These are phyloP conservation scores for Magallana nippona DNA, from an alignment of 2,888 invertebrate species.

Conservation along the genomic window DNA sequence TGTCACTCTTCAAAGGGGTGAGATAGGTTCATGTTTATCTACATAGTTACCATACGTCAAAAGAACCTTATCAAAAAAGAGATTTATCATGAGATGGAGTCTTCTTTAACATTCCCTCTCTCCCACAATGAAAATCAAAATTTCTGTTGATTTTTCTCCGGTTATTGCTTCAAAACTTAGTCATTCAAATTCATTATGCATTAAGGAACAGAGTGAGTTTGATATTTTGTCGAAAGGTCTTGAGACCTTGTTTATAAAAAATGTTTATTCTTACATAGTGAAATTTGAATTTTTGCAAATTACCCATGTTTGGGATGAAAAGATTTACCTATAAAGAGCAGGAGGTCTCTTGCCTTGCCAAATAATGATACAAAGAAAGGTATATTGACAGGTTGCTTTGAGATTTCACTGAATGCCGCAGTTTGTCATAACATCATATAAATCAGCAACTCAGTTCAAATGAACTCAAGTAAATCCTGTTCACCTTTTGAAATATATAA, in stretches of 20 bases:
- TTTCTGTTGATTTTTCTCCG: constrained; percentile 34
- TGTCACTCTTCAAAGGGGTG: not conserved
- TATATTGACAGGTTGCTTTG: not conserved
- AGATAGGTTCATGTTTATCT: constrained; percentile 6
- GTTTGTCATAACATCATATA: not conserved
- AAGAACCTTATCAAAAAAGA: constrained; percentile 17
- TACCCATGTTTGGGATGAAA: constrained; percentile 22
- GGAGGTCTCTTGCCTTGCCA: not conserved
- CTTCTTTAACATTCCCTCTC: not conserved
- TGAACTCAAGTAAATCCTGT: not conserved
- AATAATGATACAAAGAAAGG: not conserved
- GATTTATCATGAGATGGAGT: not conserved
- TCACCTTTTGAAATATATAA: not conserved
- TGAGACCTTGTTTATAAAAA: constrained; percentile 17
- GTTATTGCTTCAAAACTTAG: not conserved
- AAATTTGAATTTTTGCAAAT: constrained; percentile 26
- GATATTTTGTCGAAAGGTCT: constrained; percentile 31
- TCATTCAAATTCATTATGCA: not conserved
- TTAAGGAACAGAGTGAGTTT: not conserved
- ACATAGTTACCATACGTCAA: constrained; percentile 12
- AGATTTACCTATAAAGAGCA: constrained; percentile 5
- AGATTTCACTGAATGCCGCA: not conserved
- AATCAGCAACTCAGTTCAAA: not conserved
- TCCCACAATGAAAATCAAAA: constrained; percentile 32
- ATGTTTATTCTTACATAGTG: constrained; percentile 30